These are phyloP conservation scores for Formica aserva DNA, from an alignment of 2,888 invertebrate genomes.

Conservation along the genomic window DNA sequence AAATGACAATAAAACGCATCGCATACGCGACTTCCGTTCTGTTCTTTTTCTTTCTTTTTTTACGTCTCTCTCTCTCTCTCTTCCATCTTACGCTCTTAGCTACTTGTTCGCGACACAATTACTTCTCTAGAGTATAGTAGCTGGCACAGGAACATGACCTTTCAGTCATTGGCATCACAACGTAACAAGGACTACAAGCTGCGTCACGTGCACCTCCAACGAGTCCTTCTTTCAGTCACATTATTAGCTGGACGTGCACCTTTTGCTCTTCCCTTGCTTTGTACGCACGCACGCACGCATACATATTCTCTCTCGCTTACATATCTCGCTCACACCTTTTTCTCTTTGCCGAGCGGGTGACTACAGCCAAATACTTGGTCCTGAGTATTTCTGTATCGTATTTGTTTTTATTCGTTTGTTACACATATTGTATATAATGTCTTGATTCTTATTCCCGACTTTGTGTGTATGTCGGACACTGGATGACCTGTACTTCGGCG, in stretches of 20 bases:
- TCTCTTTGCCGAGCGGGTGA: slow-evolving; percentile 78
- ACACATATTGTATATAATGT: slow-evolving; percentile 61
- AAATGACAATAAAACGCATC: slow-evolving; percentile 74
- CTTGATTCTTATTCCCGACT: slow-evolving; percentile 49
- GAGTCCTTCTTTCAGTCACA: slow-evolving; percentile 38
- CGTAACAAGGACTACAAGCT: slow-evolving; percentile 85
- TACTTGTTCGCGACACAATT: slow-evolving; percentile 79
- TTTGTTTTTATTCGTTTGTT: slow-evolving; percentile 65
- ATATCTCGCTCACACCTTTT: slow-evolving; percentile 56
- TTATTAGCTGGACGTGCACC: slow-evolving; percentile 36
- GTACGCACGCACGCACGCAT: slow-evolving; percentile 29
- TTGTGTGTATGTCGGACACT: slow-evolving; percentile 63
- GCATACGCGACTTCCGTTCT: slow-evolving; percentile 36
- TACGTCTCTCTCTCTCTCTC: slow-evolving; percentile 44
- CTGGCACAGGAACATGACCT: slow-evolving; percentile 86
- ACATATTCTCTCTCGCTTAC: slow-evolving; percentile 61
- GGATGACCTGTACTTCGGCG: slow-evolving; percentile 47
- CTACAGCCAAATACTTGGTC: slow-evolving; percentile 85
- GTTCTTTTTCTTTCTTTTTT: slow-evolving; percentile 32
- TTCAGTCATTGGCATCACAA: slow-evolving; percentile 86
- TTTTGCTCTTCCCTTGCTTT: slow-evolving; percentile 25
- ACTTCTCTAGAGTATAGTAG: slow-evolving; percentile 83
- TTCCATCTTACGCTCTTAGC: slow-evolving; percentile 70
- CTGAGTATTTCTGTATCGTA: slow-evolving; percentile 85
- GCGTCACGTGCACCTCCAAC: slow-evolving; percentile 78